Conservation (phyloP, 2,113 vertebrate genomes). For the Jaculus jaculus region DNA sequence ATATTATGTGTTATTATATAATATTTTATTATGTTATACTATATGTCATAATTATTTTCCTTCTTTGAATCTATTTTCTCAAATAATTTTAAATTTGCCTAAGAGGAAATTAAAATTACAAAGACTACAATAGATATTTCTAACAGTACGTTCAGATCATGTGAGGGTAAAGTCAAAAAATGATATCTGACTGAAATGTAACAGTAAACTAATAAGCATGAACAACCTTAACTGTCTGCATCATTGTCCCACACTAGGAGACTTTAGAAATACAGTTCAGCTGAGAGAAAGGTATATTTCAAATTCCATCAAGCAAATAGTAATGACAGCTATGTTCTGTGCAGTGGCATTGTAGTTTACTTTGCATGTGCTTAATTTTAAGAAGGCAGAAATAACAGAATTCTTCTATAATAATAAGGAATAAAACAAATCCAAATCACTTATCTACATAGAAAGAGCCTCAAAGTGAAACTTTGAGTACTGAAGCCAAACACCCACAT, state of each 20-base stretch:
- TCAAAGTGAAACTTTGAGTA: neutral
- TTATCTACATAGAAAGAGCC: neutral
- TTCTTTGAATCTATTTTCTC: neutral
- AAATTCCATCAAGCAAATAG: neutral
- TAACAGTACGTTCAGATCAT: neutral
- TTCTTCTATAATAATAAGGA: neutral
- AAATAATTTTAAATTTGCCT: neutral
- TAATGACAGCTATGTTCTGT: neutral
- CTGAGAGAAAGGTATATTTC: neutral
- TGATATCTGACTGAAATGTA: conserved; percentile 9
- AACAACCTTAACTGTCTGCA: neutral
- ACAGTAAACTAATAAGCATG: neutral
- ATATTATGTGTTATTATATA: neutral
- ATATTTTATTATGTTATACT: neutral
- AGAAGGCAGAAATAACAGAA: neutral
- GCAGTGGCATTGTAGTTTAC: neutral
- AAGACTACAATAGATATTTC: conserved; percentile 2
- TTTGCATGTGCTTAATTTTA: neutral
- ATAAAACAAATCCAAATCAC: neutral
- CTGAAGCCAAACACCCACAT: neutral
- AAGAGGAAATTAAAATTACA: conserved; percentile 6
- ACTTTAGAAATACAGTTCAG: neutral
- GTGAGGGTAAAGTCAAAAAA: conserved; percentile 13
- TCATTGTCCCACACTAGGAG: neutral
- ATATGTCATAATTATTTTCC: neutral